Evolutionary conservation across 2,888 invertebrate species (phyloP).

Genomic region (Eupithecia pulchellata): DNA sequence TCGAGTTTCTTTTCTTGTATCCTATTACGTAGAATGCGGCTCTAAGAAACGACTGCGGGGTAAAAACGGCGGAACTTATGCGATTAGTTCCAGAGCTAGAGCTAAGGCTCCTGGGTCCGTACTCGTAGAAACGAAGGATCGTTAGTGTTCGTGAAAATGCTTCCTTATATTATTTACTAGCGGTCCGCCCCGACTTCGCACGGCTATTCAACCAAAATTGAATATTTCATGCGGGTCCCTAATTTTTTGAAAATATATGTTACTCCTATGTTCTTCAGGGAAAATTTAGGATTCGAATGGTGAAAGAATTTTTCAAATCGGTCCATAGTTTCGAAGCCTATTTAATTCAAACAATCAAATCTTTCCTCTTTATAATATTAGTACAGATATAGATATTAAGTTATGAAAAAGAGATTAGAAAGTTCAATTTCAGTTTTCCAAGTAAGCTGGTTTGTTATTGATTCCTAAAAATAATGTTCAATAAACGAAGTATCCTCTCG

Average conservation of each 20-base stretch:
- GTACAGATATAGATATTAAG: too few relatives aligned
- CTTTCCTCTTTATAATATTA: too few relatives aligned
- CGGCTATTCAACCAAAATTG: too few relatives aligned
- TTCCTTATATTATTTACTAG: not conserved
- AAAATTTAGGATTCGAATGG: too few relatives aligned
- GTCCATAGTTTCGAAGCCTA: too few relatives aligned
- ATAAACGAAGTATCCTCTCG: not conserved
- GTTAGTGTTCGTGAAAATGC: not conserved
- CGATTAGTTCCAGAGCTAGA: slow-evolving; percentile 7
- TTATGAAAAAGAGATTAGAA: not conserved
- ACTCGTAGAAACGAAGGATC: not conserved
- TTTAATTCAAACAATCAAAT: too few relatives aligned
- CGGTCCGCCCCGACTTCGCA: too few relatives aligned
- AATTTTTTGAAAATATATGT: too few relatives aligned
- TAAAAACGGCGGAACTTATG: slow-evolving; percentile 31
- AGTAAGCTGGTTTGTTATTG: slow-evolving; percentile 5
- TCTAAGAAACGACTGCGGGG: slow-evolving; percentile 37
- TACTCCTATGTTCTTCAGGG: too few relatives aligned
- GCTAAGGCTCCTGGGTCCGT: not conserved
- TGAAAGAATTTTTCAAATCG: too few relatives aligned
- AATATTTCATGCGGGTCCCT: too few relatives aligned
- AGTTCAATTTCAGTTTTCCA: not conserved
- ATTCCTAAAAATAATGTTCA: slow-evolving; percentile 10
- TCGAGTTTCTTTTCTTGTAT: slow-evolving; percentile 48
- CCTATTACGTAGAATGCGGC: slow-evolving; percentile 43